A percentile compares a stretch with the other conserved stretches of the same genome.
These are phyloP conservation scores for Hecatera dysodea DNA, from an alignment of 2,888 invertebrate genomes.

Conservation along the genomic window DNA sequence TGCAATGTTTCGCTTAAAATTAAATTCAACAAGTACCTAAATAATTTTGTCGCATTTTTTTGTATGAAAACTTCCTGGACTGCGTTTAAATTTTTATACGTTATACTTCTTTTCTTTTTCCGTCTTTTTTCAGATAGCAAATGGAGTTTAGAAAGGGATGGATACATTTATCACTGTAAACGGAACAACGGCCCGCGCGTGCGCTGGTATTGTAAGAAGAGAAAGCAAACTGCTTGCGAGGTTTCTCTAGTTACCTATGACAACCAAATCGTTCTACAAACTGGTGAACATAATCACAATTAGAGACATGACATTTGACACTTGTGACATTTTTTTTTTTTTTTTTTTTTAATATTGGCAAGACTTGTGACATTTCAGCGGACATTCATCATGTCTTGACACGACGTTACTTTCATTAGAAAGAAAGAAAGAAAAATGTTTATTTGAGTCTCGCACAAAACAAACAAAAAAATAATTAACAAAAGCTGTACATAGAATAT, in stretches of 20 bases:
- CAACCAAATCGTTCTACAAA: background rate
- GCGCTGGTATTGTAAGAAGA: constrained; percentile 50
- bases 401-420: no score
- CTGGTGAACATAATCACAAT: constrained; percentile 41
- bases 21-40: background rate
- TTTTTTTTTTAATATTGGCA: no score
- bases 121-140: constrained; percentile 30
- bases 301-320: background rate
- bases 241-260: constrained; percentile 32
- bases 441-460: no score
- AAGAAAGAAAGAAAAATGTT: no score
- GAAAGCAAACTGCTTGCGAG: constrained; percentile 16
- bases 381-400: background rate
- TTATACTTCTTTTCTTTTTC: background rate
- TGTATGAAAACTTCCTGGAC: background rate
- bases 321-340: background rate
- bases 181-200: constrained; percentile 12
- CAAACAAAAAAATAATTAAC: no score
- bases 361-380: background rate
- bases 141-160: constrained; percentile 23
- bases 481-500: no score
- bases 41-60: background rate
- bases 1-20: background rate
- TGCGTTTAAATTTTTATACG: background rate
- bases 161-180: constrained; percentile 47